A percentile compares a stretch with the other conserved stretches of the same genome.
Conservation (phyloP, 2,113 vertebrate species). For the Syngnathus floridae region DNA sequence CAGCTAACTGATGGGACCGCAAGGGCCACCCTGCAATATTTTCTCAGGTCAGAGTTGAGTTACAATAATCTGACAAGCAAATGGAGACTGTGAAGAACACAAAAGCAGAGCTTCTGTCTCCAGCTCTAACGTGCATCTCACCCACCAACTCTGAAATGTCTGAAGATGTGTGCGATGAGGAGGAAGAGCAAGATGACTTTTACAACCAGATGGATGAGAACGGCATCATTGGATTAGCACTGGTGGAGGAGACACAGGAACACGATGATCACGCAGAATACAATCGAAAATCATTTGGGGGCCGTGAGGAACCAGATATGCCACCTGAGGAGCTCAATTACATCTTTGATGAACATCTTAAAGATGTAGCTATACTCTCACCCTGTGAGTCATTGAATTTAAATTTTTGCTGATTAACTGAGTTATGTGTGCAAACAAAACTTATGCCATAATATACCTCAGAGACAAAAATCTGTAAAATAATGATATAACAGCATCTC, state of each 20-base stretch:
- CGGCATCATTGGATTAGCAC: conserved; percentile 67
- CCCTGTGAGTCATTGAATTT: conserved; percentile 34
- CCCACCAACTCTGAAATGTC: conserved; percentile 31
- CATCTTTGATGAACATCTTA: conserved; percentile 29
- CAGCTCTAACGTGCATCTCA: conserved; percentile 37
- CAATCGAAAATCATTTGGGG: conserved; percentile 5
- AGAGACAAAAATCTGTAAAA: no score
- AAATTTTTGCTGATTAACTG: neutral
- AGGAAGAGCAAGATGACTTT: conserved; percentile 42
- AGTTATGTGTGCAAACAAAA: neutral
- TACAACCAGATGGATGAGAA: conserved; percentile 65
- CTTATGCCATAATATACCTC: no score
- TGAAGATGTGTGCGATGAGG: conserved; percentile 46
- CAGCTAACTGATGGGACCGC: conserved; percentile 6
- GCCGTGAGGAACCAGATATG: neutral
- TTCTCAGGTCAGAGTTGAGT: conserved; percentile 11
- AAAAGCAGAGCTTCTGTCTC: conserved; percentile 16
- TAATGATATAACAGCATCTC: no score
- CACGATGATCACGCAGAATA: neutral
- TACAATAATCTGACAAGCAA: neutral
- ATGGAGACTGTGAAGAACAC: conserved; percentile 34
- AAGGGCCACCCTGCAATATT: conserved; percentile 20
- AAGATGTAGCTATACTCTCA: conserved; percentile 22
- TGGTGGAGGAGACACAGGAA: conserved; percentile 15
- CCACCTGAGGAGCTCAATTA: conserved; percentile 34